Conservation (phyloP, 2,888 invertebrate species). For the Helicoverpa assulta region DNA sequence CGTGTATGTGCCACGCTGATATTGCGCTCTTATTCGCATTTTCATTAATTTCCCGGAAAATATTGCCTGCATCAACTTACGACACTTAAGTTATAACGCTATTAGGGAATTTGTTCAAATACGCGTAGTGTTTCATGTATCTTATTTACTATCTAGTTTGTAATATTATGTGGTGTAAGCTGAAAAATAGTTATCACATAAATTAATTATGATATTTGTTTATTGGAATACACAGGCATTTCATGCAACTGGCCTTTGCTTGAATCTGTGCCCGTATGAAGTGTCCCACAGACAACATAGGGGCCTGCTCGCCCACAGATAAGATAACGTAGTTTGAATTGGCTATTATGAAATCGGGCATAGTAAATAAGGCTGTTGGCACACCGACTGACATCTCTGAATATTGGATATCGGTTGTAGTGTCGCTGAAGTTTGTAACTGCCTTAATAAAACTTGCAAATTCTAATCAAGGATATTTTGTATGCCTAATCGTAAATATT, state of each 20-base stretch:
- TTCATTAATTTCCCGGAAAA: slow-evolving; percentile 56
- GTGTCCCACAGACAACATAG: slow-evolving; percentile 48
- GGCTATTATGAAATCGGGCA: slow-evolving; percentile 56
- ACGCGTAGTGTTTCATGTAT: slow-evolving; percentile 8
- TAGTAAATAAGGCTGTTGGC: slow-evolving; percentile 49
- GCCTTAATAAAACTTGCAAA: slow-evolving; percentile 4
- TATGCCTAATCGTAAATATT: slow-evolving; percentile 12
- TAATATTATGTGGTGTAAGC: neutral
- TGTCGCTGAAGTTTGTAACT: slow-evolving; percentile 4
- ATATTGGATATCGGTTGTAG: neutral
- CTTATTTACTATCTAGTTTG: neutral
- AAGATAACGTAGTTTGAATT: slow-evolving; percentile 62
- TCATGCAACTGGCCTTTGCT: slow-evolving; percentile 33
- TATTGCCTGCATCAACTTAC: slow-evolving; percentile 36
- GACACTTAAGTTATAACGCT: slow-evolving; percentile 31
- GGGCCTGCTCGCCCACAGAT: slow-evolving; percentile 57
- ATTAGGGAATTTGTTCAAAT: slow-evolving; percentile 46
- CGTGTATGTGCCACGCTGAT: slow-evolving; percentile 66
- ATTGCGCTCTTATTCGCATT: slow-evolving; percentile 58
- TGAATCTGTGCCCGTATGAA: slow-evolving; percentile 53
- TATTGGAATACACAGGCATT: slow-evolving; percentile 7
- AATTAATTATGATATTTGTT: neutral
- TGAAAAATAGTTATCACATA: too few relatives aligned
- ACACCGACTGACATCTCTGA: slow-evolving; percentile 15
- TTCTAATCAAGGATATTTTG: slow-evolving; percentile 10